Evolutionary conservation across 2,888 invertebrate genomes (phyloP).

Genomic region (Rotaria socialis): DNA sequence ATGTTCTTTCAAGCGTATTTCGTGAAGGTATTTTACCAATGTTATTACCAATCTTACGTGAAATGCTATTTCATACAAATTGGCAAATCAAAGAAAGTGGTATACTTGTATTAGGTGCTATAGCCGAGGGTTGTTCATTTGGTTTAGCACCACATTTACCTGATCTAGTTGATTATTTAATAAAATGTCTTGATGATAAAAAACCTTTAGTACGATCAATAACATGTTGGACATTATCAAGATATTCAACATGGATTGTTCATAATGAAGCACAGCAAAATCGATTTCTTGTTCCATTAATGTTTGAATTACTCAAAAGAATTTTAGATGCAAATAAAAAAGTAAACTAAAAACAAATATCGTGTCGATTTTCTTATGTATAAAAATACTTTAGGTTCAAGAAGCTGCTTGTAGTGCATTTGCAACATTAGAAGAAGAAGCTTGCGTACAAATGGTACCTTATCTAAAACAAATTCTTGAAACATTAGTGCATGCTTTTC

Average conservation of each 20-base stretch:
- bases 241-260: constrained; percentile 98
- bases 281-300: constrained; percentile 82
- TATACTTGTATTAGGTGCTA: constrained; percentile 85
- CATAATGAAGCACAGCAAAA: constrained; percentile 77
- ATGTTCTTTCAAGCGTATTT: constrained; percentile 93
- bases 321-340: constrained; percentile 49
- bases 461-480: constrained; percentile 90
- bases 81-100: constrained; percentile 96
- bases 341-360: not conserved
- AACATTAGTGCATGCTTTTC: constrained; percentile 92
- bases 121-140: constrained; percentile 79
- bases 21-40: constrained; percentile 86
- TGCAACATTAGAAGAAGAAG: constrained; percentile 96
- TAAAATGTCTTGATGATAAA: constrained; percentile 83
- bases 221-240: constrained; percentile 95
- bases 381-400: constrained; percentile 67
- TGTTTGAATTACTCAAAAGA: constrained; percentile 72
- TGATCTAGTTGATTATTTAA: constrained; percentile 89
- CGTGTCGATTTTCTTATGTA: too few relatives aligned
- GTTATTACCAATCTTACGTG: constrained; percentile 88
- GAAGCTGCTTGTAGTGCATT: constrained; percentile 99
- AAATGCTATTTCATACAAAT: constrained; percentile 85
- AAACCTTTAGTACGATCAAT: constrained; percentile 94
- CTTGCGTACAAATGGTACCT: constrained; percentile 93
- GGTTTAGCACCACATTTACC: constrained; percentile 94